Evolutionary conservation across 2,888 invertebrate species (phyloP).

Genomic region (Drosophila phalerata): DNA sequence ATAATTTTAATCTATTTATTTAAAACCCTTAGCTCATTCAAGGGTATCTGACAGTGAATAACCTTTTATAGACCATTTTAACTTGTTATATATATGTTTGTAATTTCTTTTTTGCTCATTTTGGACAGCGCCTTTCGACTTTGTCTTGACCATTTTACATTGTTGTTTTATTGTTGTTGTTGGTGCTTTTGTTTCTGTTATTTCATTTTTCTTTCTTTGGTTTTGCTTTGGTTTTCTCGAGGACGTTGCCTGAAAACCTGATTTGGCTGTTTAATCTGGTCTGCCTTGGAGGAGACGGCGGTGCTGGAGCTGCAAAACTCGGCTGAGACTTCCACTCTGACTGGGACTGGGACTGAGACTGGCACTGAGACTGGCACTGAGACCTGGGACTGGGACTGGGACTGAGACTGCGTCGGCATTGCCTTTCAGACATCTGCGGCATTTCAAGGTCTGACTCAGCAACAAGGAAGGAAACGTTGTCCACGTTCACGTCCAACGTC

Average conservation of each 20-base stretch:
- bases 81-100: slow-evolving; percentile 28
- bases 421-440: slow-evolving; percentile 70
- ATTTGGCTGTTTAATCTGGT: slow-evolving; percentile 70
- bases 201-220: slow-evolving; percentile 15
- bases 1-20: not conserved
- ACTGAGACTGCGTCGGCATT: slow-evolving; percentile 19
- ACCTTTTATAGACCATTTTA: not conserved
- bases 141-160: slow-evolving; percentile 57
- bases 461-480: slow-evolving; percentile 65
- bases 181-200: not conserved
- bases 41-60: slow-evolving; percentile 17
- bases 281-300: slow-evolving; percentile 67
- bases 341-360: not conserved
- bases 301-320: slow-evolving; percentile 18
- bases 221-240: slow-evolving; percentile 60
- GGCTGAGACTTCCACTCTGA: slow-evolving; percentile 7
- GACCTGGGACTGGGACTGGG: slow-evolving; percentile 2
- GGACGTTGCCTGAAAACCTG: slow-evolving; percentile 77
- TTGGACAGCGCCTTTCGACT: slow-evolving; percentile 47
- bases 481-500: slow-evolving; percentile 18
- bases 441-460: slow-evolving; percentile 79
- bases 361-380: slow-evolving; percentile 7
- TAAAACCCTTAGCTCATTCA: not conserved
- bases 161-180: not conserved
- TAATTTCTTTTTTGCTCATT: slow-evolving; percentile 32